Base-by-base conservation (phyloP, 1,140 invertebrate species). In the Medauroidea extradentata region DNA sequence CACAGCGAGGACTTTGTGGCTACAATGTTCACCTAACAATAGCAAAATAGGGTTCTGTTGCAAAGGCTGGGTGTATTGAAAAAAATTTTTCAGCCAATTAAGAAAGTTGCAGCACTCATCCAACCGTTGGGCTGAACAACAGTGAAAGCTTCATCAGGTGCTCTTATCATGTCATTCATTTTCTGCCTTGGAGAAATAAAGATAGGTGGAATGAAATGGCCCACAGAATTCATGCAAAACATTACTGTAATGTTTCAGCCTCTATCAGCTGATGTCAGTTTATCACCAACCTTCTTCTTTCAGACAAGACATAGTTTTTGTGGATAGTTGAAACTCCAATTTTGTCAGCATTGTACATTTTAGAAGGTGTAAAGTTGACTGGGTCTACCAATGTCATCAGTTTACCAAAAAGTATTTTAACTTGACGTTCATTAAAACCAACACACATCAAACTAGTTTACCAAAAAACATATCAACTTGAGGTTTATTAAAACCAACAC, bases 291-390 rank as follows among this genome's bases (percentile, higher is more conserved):
- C 69, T 78, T 73, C 19, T 70, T 63, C 34, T 70, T 69, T 19
- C 69, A 39, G 66, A 62, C 7, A 76, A 27, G n/a, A 73, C 65
- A 63, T 52, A 2, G 24, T n/a, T 52, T 63, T 58, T 61, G 60
- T 73, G 66, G 48, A 75, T 60, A 64, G 67, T 67, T n/a, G 73
- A 71, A 56, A 76, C 57, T 1, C 73, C 76, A 38, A 72, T 73
- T 63, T 74, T 69, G 49, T 75, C 72, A 9, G 69, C 62, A 62
- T 78, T 79, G 51, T 66, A 78, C 23, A 78, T 75, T 53, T 65
- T 60, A 24, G 57, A 52, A n/a, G 69, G 53, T 59, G 21, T 27
- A 66, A 76, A 58, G 34, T 67, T 65, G 38, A 68, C 53, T 53
- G 67, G 39, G 29, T 68, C 60, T 18, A 69, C 52, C 5, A 69